Conservation (phyloP, 1,140 invertebrate species). For the Mactra quadrangularis region DNA sequence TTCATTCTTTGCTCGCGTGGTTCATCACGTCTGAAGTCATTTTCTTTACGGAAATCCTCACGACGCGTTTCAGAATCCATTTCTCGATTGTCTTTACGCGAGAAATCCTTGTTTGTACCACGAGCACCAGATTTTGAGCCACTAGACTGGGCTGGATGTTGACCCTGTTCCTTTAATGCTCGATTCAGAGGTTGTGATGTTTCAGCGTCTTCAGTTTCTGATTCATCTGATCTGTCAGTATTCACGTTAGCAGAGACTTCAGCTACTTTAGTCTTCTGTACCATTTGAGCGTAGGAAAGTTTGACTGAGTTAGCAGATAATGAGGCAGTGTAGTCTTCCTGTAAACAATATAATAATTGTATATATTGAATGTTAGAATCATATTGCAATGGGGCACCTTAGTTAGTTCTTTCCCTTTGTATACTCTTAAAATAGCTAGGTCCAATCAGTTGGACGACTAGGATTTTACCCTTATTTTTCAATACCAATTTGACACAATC, state of each 20-base stretch:
- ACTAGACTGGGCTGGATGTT: constrained; percentile 65
- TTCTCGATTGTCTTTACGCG: constrained; percentile 68
- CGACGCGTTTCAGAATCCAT: constrained; percentile 50
- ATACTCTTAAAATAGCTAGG: too few relatives aligned
- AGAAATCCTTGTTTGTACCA: constrained; percentile 67
- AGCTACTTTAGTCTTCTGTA: constrained; percentile 85
- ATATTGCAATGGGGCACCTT: too few relatives aligned
- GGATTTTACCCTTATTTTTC: too few relatives aligned
- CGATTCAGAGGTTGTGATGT: constrained; percentile 51
- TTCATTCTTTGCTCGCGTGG: constrained; percentile 69
- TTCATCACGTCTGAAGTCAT: constrained; percentile 48
- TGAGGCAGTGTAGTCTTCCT: constrained; percentile 66
- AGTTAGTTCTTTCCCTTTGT: too few relatives aligned
- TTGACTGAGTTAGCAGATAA: constrained; percentile 78
- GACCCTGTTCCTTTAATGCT: constrained; percentile 76
- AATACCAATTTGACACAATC: too few relatives aligned
- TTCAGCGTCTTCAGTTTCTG: constrained; percentile 60
- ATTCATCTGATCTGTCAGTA: constrained; percentile 35
- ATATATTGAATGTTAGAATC: too few relatives aligned
- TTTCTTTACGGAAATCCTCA: constrained; percentile 50
- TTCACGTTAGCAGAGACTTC: constrained; percentile 64
- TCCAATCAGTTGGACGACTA: too few relatives aligned
- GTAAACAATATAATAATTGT: constrained; percentile 55
- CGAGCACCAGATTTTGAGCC: constrained; percentile 60
- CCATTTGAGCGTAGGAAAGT: constrained; percentile 93